Percentiles rank a stretch among this genome's conserved stretches.
phyloP scores from a whole-genome alignment of 2,113 vertebrate species.

The Speoplatyrhinus poulsoni region DNA sequence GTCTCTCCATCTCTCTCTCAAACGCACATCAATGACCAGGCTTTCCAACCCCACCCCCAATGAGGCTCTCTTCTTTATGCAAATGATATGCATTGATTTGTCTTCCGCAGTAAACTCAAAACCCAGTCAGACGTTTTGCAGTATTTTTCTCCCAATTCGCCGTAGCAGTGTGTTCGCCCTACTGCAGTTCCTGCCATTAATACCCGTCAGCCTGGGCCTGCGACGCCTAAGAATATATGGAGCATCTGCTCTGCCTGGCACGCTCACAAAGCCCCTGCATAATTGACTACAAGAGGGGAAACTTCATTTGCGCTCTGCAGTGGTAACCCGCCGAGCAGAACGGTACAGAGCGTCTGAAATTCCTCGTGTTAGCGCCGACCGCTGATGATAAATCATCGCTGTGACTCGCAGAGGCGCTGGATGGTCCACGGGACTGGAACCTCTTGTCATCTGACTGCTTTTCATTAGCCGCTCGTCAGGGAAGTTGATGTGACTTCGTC shows the following conservation, averaged over 20 bases:
- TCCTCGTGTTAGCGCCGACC: not conserved
- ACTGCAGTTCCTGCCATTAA: slow-evolving; percentile 66
- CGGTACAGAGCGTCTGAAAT: not conserved
- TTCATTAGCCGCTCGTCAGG: not conserved
- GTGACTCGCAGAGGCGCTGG: not conserved
- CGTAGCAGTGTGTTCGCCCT: slow-evolving; percentile 45
- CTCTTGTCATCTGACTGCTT: not conserved
- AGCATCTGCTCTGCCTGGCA: slow-evolving; percentile 26
- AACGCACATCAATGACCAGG: slow-evolving; percentile 52
- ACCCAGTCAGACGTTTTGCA: slow-evolving; percentile 49
- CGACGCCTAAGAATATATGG: slow-evolving; percentile 35
- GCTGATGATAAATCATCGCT: not conserved
- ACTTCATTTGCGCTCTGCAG: slow-evolving; percentile 16
- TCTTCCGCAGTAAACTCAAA: slow-evolving; percentile 63
- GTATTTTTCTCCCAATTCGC: slow-evolving; percentile 49
- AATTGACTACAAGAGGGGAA: slow-evolving; percentile 43
- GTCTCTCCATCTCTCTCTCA: not conserved
- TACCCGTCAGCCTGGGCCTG: slow-evolving; percentile 63
- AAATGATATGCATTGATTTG: slow-evolving; percentile 76
- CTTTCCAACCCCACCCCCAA: slow-evolving; percentile 34
- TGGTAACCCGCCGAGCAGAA: slow-evolving; percentile 9
- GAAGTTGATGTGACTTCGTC: not conserved
- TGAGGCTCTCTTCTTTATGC: slow-evolving; percentile 75
- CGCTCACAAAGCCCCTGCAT: slow-evolving; percentile 30
- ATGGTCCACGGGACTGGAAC: not conserved